A percentile compares a stretch with the other conserved stretches of the same genome.
Conservation (phyloP, 1,140 invertebrate genomes). For the Cecropterus lyciades region DNA sequence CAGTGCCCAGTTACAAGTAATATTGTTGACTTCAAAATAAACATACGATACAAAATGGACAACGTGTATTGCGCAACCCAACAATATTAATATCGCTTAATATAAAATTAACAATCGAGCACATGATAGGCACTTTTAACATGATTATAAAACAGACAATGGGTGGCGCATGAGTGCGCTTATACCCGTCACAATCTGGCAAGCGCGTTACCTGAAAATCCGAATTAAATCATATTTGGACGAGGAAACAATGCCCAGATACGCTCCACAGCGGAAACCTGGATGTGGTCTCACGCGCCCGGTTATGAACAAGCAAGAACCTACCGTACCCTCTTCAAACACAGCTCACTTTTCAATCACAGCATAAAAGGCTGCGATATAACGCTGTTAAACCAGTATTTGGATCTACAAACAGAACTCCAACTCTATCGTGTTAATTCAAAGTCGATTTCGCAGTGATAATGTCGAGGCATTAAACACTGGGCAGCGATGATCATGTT, state of each 20-base stretch:
- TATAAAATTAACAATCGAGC: slow-evolving; percentile 10
- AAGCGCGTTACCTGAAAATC: slow-evolving; percentile 60
- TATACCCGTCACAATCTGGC: slow-evolving; percentile 31
- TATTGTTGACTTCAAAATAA: too few relatives aligned
- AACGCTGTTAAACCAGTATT: slow-evolving; percentile 2
- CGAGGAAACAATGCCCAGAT: slow-evolving; percentile 54
- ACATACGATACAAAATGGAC: too few relatives aligned
- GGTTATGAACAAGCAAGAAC: slow-evolving; percentile 30
- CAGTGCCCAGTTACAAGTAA: too few relatives aligned
- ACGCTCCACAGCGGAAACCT: slow-evolving; percentile 55
- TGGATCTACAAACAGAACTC: slow-evolving; percentile 7
- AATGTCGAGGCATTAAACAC: slow-evolving; percentile 44
- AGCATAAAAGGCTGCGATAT: neutral
- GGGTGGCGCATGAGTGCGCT: slow-evolving; percentile 25
- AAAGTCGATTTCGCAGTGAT: slow-evolving; percentile 35
- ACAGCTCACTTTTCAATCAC: slow-evolving; percentile 42
- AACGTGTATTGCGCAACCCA: neutral
- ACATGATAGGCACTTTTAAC: slow-evolving; percentile 7
- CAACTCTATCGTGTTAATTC: slow-evolving; percentile 15
- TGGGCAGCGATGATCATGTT: slow-evolving; percentile 64
- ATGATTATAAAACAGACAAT: slow-evolving; percentile 32
- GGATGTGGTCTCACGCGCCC: slow-evolving; percentile 57
- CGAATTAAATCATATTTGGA: slow-evolving; percentile 68
- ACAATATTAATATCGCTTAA: neutral
- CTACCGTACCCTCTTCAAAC: slow-evolving; percentile 31